Base-by-base conservation (phyloP, 2,888 invertebrate species). In the Protodeltote pygarga region DNA sequence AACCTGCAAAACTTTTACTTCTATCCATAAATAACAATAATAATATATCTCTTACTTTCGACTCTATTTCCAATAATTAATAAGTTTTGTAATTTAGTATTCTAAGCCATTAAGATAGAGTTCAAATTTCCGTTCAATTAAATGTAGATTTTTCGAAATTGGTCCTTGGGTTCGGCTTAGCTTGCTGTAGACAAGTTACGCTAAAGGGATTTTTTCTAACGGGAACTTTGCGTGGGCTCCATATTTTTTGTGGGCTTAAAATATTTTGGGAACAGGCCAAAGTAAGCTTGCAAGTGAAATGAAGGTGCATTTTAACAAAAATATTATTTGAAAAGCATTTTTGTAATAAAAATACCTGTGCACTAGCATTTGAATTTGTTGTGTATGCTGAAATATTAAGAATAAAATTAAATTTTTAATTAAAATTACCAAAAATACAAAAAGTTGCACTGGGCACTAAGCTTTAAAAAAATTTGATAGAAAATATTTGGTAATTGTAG, bases 201-300 rank as follows among this genome's bases (percentile, higher is more conserved):
- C 35, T 29, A 55, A 45, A 45, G 54, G 48, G 47, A 34, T 65
- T 68, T 63, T 69, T 70, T 62, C 25, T 39, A 59, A 58, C 66
- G 64, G 55, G 50, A 60, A 45, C 41, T 58, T 62, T 46, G 54
- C 42, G 39, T 44, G 37, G 39, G 47, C 10, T 34, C 48, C 60
- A 5, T 25, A 40, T 55, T 66, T 70, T 71, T 66, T 66, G 50
- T 50, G 14, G 5, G 10, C 8, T 5, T 17, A 17, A 24, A 53
- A 58, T 52, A n/a, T 62, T 61, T 57, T 42, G 37, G 33, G 9
- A 9, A 4, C 14, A 40, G 28, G n/a, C n/a, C 33, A 41, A 39
- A 68, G 13, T 21, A 25, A 20, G 11, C 23, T 14, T 5, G 17
- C 5, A 59, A 65, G 38, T 41, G 24, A 19, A 57, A 16, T 38